Percentiles rank a stretch among this genome's conserved stretches.
phyloP scores from a whole-genome alignment of 2,797 vertebrate genomes.

The Sphenodon punctatus region DNA sequence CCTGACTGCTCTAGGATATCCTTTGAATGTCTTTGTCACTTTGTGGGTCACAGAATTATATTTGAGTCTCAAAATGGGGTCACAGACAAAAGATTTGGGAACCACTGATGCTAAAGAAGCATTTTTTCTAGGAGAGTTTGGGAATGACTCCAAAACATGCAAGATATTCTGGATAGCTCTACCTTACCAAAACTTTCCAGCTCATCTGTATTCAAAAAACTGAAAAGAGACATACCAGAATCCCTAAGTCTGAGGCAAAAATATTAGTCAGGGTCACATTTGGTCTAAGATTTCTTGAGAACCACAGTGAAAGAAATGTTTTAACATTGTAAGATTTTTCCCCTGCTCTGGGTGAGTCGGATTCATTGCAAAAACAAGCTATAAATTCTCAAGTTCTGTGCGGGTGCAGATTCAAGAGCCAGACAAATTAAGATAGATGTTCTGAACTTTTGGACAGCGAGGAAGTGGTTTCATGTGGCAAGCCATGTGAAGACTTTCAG shows the following conservation, averaged over 20 bases:
- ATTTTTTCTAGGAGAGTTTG: neutral
- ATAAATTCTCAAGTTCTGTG: constrained; percentile 12
- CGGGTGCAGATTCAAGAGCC: neutral
- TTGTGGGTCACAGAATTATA: too few relatives aligned
- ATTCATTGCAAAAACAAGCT: constrained; percentile 1
- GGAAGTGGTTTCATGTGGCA: neutral
- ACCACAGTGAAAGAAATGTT: neutral
- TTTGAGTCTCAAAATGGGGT: too few relatives aligned
- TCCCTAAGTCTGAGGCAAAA: neutral
- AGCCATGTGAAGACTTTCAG: neutral
- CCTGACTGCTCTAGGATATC: too few relatives aligned
- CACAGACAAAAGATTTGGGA: too few relatives aligned
- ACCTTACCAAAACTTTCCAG: neutral
- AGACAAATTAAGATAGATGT: neutral
- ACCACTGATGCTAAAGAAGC: too few relatives aligned
- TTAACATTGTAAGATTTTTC: neutral
- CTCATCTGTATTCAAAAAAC: neutral
- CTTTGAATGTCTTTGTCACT: too few relatives aligned
- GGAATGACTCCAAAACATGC: constrained; percentile 16
- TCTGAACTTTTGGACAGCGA: neutral
- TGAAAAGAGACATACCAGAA: neutral
- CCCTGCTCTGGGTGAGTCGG: neutral
- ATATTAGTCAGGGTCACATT: neutral
- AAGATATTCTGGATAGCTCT: neutral
- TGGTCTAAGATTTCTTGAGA: neutral